Evolutionary conservation across 2,113 vertebrate species (phyloP).

Genomic region (Phalacrocorax brasilianus): DNA sequence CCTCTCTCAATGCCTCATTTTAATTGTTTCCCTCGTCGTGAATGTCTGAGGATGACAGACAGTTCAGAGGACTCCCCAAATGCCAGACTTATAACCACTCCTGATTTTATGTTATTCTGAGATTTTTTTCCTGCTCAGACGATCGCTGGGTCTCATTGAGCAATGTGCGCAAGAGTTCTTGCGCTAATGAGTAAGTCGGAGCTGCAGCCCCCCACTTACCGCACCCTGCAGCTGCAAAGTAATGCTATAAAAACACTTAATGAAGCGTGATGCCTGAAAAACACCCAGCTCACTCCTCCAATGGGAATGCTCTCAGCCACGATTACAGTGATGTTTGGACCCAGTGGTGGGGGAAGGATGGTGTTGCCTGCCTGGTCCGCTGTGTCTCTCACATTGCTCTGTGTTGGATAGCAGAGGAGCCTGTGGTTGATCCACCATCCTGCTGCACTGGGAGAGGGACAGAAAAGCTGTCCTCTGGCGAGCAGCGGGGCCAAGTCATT

Average conservation of each 20-base stretch:
- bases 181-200: neutral
- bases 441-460: neutral
- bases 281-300: neutral
- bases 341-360: fast-evolving
- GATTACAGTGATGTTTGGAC: neutral
- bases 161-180: fast-evolving
- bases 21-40: neutral
- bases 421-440: neutral
- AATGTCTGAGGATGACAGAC: neutral
- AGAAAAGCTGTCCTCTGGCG: neutral
- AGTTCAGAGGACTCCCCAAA: neutral
- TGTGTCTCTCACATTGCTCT: fast-evolving
- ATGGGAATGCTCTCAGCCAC: neutral
- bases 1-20: neutral
- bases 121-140: neutral
- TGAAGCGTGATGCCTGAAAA: neutral
- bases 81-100: neutral
- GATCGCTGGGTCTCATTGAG: neutral
- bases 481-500: neutral
- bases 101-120: neutral
- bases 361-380: neutral
- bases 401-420: neutral
- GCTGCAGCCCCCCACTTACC: neutral
- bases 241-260: neutral
- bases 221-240: neutral